Base-by-base conservation (phyloP, 1,140 invertebrate species). In the Phortica variegata region DNA sequence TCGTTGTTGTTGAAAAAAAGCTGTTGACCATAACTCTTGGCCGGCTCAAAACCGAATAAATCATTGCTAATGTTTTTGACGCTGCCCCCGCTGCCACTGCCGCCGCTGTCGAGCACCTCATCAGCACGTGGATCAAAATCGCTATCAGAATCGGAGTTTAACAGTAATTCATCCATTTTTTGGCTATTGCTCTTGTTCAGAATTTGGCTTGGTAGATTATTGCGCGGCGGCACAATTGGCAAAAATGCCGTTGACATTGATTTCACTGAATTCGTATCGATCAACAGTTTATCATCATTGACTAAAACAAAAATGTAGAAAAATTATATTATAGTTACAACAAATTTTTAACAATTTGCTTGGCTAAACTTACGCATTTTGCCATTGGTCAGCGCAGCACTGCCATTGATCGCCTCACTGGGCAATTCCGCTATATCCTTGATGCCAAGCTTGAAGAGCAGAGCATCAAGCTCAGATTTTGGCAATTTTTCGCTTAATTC, bases 121-220 rank as follows among this genome's bases (percentile, higher is more conserved):
- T 83, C 84, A 34, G 87, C 87, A 33, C 88, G 79, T 5, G 88
- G 88, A 78, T 90, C 87, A 60, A 90, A 91, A 73, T 86, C 85
- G 44, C 83, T 84, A 58, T 91, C 87, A 33, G 90, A 86, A 70
- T 91, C 88, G 9, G 81, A 82, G 66, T 91, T 88, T 54, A 94
- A 80, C 1, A 93, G 68, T 19, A 93, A 77, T 52, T 89, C 90
- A 76, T 93, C 90, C 45, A 90, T 78, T 77, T 89, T 88, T 5
- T 88, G 87, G 39, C 87, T 89, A 18, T 83, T 78, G 47, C 87
- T 85, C 50, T 81, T 81, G 29, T 75, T 56, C 16, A 73, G 52
- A 16, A 82, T 80, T 34, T 79, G 77, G 56, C 82, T 83, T 52
- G 85, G 82, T 47, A 84, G 78, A 56, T 80, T 79, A 53, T 81